Conservation (phyloP, 2,113 vertebrate genomes). For the Grammatotria lemairii region DNA sequence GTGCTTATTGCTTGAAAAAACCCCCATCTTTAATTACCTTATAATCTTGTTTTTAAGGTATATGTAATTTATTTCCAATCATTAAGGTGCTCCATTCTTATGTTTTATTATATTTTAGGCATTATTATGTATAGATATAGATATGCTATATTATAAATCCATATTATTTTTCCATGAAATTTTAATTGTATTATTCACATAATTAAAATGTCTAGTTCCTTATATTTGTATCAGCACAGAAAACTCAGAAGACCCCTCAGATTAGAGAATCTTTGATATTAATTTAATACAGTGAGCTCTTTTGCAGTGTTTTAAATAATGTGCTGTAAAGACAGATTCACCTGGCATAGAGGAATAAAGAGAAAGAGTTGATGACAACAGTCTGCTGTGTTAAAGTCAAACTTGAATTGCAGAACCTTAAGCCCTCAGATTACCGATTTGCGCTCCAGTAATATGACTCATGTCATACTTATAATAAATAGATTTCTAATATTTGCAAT, state of each 20-base stretch:
- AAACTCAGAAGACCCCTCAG: not conserved
- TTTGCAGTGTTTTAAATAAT: not conserved
- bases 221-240: not conserved
- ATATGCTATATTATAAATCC: not conserved
- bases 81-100: not conserved
- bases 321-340: not conserved
- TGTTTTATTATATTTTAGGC: not conserved
- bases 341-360: not conserved
- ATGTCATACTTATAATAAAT: not conserved
- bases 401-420: not conserved
- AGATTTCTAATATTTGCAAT: not conserved
- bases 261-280: not conserved
- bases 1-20: not conserved
- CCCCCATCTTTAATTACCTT: accelerated
- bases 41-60: not conserved
- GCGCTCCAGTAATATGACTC: not conserved
- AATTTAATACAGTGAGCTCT: not conserved
- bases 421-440: not conserved
- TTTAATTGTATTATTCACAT: not conserved
- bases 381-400: not conserved
- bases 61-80: not conserved
- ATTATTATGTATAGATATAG: not conserved
- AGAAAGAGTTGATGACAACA: not conserved
- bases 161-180: not conserved
- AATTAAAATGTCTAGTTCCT: not conserved